These are phyloP conservation scores for Ctenopoma multispine DNA, from an alignment of 2,797 vertebrate species.

Conservation along the genomic window DNA sequence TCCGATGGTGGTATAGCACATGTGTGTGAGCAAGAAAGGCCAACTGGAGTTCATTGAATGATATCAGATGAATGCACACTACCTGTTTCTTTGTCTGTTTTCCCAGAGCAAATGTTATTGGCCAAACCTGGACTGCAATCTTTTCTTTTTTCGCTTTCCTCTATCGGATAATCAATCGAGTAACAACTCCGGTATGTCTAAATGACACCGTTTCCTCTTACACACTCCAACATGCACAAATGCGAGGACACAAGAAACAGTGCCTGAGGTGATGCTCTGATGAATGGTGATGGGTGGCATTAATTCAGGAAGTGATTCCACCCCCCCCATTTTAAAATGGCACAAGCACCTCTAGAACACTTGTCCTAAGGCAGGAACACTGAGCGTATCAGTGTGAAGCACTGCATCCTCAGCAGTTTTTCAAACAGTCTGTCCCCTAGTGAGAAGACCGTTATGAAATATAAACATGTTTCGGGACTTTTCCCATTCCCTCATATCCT, in stretches of 20 bases:
- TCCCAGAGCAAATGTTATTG: slow-evolving; percentile 11
- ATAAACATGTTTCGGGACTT: slow-evolving; percentile 25
- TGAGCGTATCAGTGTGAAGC: slow-evolving; percentile 34
- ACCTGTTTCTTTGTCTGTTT: slow-evolving; percentile 36
- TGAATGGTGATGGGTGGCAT: slow-evolving; percentile 34
- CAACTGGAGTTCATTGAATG: slow-evolving; percentile 59
- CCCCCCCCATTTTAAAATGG: neutral
- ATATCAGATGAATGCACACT: slow-evolving; percentile 34
- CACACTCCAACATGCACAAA: slow-evolving; percentile 30
- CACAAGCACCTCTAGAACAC: slow-evolving; percentile 16
- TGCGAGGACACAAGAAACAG: slow-evolving; percentile 20
- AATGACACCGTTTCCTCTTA: slow-evolving; percentile 48
- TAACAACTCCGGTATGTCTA: slow-evolving; percentile 47
- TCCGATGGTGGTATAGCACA: slow-evolving; percentile 38
- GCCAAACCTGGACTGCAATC: slow-evolving; percentile 30
- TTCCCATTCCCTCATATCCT: neutral
- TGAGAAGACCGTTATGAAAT: slow-evolving; percentile 3
- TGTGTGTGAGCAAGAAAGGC: slow-evolving; percentile 49
- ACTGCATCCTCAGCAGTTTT: slow-evolving; percentile 52
- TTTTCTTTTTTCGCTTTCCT: slow-evolving; percentile 20
- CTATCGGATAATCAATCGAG: slow-evolving; percentile 58
- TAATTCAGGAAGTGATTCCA: slow-evolving; percentile 20
- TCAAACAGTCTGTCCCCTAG: slow-evolving; percentile 17
- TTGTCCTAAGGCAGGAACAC: slow-evolving; percentile 29
- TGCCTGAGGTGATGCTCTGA: slow-evolving; percentile 48